Base-by-base conservation (phyloP, 2,113 vertebrate species). In the Calonectris borealis region DNA sequence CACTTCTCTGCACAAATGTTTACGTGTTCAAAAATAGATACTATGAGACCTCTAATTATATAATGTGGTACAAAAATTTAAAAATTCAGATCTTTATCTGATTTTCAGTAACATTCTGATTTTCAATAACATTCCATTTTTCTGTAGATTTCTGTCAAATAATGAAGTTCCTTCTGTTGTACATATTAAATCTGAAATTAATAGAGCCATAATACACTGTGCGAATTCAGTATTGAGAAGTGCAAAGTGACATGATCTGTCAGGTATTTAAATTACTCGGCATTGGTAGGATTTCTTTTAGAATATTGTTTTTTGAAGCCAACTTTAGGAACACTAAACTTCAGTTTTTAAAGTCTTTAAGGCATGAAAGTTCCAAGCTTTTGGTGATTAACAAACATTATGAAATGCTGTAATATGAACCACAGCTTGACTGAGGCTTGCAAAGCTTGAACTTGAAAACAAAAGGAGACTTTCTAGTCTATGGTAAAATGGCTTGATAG, bases 221-320 rank as follows among this genome's bases (percentile, higher is more conserved):
- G 52, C 60, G 64, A 57, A 62, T 85, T 92, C 57, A 86, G 49
- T 93, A 77, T 85, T 88, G 66, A 73, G 88, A 93, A 79, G 75
- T 71, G 75, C 68, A 66, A 84, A 92, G 58, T 90, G 87, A 93
- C 65, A 29, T 24, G 86, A 78, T 92, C 88, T 82, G 92, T 84
- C 90, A 86, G 83, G 55, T 88, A 48, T 61, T 72, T 65, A 70
- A 96, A 94, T 91, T 86, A 90, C 51, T 96, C 15, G 8, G 86
- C 93, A 83, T 65, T 92, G 68, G 61, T 61, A 88, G 64, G 52
- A 32, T 60, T 80, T 71, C 22, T 80, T 90, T 84, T 83, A 89
- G 71, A 89, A 77, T 58, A 60, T 18, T 79, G 75, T 18, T 94
- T 61, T 82, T 52, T 88, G 58, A 92, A 90, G 32, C 18, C 54